These are phyloP conservation scores for Ammodramus savannarum DNA, from an alignment of 2,113 vertebrate genomes.

Conservation along the genomic window DNA sequence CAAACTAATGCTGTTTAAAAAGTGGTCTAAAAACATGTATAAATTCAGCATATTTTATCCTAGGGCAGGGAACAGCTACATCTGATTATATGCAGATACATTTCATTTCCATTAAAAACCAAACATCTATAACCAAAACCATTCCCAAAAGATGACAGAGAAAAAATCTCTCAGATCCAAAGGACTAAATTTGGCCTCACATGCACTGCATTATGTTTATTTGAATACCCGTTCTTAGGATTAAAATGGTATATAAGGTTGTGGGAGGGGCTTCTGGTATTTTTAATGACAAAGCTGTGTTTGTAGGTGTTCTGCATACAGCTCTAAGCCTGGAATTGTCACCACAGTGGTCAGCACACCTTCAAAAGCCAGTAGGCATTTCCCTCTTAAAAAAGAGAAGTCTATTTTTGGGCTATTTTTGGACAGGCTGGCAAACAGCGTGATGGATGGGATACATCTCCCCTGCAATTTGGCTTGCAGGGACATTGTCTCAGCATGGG, in stretches of 20 bases:
- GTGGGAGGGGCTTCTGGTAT: neutral
- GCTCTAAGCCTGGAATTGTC: neutral
- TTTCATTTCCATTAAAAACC: neutral
- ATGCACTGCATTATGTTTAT: neutral
- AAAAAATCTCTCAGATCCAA: neutral
- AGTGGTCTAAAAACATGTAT: neutral
- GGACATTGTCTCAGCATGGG: accelerated
- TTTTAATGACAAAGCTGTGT: neutral
- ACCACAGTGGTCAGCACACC: neutral
- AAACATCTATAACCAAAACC: neutral
- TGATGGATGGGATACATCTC: neutral
- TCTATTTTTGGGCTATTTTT: neutral
- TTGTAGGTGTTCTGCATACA: neutral
- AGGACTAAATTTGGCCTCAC: neutral
- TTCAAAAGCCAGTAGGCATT: neutral
- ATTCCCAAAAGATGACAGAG: neutral
- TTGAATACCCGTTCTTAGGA: neutral
- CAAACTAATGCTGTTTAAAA: neutral
- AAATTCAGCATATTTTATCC: neutral
- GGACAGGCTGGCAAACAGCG: neutral
- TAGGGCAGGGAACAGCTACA: neutral
- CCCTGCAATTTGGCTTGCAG: neutral
- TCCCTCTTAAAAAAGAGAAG: neutral
- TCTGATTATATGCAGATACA: neutral
- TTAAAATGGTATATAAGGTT: too few species aligned